These are phyloP conservation scores for Rhodeus uyekii DNA, from an alignment of 2,797 vertebrate genomes.

Conservation along the genomic window DNA sequence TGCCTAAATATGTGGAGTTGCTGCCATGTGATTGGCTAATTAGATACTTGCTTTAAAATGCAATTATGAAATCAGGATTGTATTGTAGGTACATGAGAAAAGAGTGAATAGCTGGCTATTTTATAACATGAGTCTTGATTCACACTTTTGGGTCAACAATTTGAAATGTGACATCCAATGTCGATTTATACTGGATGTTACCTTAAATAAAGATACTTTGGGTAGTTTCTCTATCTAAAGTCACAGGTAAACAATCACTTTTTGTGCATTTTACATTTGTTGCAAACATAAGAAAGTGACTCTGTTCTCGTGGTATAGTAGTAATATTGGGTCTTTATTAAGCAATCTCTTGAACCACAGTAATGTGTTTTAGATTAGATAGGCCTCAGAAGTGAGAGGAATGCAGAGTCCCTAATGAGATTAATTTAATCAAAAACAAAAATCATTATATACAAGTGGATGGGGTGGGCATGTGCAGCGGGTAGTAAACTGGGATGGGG, in stretches of 20 bases:
- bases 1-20: neutral
- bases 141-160: neutral
- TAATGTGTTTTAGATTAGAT: slow-evolving; percentile 76
- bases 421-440: slow-evolving; percentile 77
- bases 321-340: slow-evolving; percentile 80
- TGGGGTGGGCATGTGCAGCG: slow-evolving; percentile 76
- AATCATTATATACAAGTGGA: slow-evolving; percentile 83
- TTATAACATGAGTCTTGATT: neutral
- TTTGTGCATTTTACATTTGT: slow-evolving; percentile 9
- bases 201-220: no score
- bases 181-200: no score
- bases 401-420: slow-evolving; percentile 76
- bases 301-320: slow-evolving; percentile 55
- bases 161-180: no score
- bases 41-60: neutral
- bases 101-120: neutral
- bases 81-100: neutral
- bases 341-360: slow-evolving; percentile 79
- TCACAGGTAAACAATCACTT: neutral
- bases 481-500: slow-evolving; percentile 32
- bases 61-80: neutral
- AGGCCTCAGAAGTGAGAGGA: slow-evolving; percentile 76
- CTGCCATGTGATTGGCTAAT: neutral
- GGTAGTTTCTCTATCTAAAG: neutral
- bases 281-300: slow-evolving; percentile 45